phyloP scores from a whole-genome alignment of 2,797 vertebrate genomes.

The Liparis tanakae region DNA sequence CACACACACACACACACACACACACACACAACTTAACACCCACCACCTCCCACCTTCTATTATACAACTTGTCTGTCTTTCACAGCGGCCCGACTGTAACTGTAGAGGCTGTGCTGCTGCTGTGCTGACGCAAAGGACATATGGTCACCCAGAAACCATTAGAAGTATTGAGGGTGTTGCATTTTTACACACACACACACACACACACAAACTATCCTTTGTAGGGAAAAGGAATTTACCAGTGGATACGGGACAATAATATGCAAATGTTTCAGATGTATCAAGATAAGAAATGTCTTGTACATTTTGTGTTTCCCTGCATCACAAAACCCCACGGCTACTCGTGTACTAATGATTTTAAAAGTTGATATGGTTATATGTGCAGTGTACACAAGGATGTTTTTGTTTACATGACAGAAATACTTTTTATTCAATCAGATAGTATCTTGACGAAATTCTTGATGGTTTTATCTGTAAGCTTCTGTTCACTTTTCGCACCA shows the following conservation, averaged over 20 bases:
- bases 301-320: constrained; percentile 41
- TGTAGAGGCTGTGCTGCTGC: constrained; percentile 73
- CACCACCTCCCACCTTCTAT: constrained; percentile 66
- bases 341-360: constrained; percentile 9
- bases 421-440: not conserved
- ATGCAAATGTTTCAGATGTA: constrained; percentile 49
- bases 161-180: constrained; percentile 49
- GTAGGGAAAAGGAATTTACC: constrained; percentile 60
- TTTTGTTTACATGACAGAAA: constrained; percentile 14
- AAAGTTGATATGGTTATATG: constrained; percentile 1
- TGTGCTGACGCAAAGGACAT: constrained; percentile 80
- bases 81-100: constrained; percentile 80
- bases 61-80: constrained; percentile 83
- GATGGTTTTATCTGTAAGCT: not conserved
- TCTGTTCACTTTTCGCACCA: not conserved
- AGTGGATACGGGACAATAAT: constrained; percentile 62
- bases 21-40: constrained; percentile 30
- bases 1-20: constrained; percentile 32
- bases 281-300: constrained; percentile 51
- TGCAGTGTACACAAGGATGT: not conserved
- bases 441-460: constrained; percentile 1
- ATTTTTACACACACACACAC: constrained; percentile 29
- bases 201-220: constrained; percentile 41
- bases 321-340: constrained; percentile 16
- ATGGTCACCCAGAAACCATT: constrained; percentile 79